Conservation (phyloP, 2,888 invertebrate genomes). For the Alloscopus bannaensis region DNA sequence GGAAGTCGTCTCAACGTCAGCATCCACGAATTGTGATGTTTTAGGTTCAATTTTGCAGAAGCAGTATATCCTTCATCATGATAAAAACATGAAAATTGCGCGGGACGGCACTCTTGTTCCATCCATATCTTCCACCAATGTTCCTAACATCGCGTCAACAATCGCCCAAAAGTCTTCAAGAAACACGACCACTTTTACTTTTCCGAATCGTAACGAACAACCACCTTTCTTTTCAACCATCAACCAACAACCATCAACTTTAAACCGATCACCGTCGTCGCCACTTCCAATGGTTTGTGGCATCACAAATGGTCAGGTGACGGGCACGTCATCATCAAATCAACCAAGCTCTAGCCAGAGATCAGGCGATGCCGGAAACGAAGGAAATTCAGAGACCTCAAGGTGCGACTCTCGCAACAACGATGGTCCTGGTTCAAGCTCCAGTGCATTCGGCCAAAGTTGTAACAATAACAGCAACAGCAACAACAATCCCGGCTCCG, state of each 20-base stretch:
- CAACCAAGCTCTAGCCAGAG: neutral
- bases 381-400: neutral
- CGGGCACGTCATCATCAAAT: neutral
- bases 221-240: neutral
- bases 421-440: neutral
- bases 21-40: constrained; percentile 73
- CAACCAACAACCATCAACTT: constrained; percentile 1
- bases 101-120: constrained; percentile 75
- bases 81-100: constrained; percentile 75
- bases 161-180: constrained; percentile 22
- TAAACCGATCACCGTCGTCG: neutral
- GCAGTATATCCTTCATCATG: constrained; percentile 74
- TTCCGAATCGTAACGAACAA: neutral
- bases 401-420: neutral
- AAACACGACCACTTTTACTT: constrained; percentile 4
- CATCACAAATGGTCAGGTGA: constrained; percentile 6
- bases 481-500: neutral
- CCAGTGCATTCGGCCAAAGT: neutral
- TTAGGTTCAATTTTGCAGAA: constrained; percentile 75
- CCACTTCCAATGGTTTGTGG: constrained; percentile 35
- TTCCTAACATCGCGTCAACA: constrained; percentile 35
- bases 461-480: neutral
- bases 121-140: constrained; percentile 53
- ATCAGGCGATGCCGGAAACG: neutral
- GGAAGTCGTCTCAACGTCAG: constrained; percentile 12